phyloP scores from a whole-genome alignment of 1,140 invertebrate species.

The Drosophila neocordata region DNA sequence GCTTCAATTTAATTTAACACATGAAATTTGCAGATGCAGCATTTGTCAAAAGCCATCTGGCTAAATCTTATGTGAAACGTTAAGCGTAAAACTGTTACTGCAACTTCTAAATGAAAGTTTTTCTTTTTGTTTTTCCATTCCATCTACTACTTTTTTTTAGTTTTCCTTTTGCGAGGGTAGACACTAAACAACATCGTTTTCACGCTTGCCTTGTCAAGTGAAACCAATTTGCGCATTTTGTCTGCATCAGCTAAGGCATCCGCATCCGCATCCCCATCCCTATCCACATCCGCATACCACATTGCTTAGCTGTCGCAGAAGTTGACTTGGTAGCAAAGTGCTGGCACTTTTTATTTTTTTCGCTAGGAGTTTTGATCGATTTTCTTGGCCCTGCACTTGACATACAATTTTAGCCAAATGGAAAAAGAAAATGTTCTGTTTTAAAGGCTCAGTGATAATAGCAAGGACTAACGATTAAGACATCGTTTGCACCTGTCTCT shows the following conservation, averaged over 20 bases:
- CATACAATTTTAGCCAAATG: conserved; percentile 38
- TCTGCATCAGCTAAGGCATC: conserved; percentile 32
- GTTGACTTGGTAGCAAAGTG: conserved; percentile 18
- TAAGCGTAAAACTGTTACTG: conserved; percentile 35
- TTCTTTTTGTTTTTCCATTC: conserved; percentile 6
- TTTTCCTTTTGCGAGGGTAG: conserved; percentile 19
- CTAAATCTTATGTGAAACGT: conserved; percentile 34
- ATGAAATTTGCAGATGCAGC: conserved; percentile 44
- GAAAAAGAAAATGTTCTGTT: neutral
- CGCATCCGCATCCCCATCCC: conserved; percentile 12
- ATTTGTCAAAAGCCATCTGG: conserved; percentile 53
- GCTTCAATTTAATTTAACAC: conserved; percentile 36
- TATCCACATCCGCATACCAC: conserved; percentile 15
- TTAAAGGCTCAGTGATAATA: neutral
- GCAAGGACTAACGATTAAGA: conserved; percentile 27
- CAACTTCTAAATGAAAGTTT: conserved; percentile 42
- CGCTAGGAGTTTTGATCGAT: conserved; percentile 19
- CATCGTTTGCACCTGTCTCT: conserved; percentile 9
- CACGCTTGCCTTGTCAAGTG: conserved; percentile 62
- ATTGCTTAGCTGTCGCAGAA: conserved; percentile 6
- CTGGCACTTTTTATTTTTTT: conserved; percentile 11
- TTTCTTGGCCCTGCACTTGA: conserved; percentile 24
- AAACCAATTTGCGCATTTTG: conserved; percentile 65
- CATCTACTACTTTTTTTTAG: no score
- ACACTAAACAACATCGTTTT: conserved; percentile 52